Base-by-base conservation (phyloP, 2,113 vertebrate species). In the Melanotaenia duboulayi region DNA sequence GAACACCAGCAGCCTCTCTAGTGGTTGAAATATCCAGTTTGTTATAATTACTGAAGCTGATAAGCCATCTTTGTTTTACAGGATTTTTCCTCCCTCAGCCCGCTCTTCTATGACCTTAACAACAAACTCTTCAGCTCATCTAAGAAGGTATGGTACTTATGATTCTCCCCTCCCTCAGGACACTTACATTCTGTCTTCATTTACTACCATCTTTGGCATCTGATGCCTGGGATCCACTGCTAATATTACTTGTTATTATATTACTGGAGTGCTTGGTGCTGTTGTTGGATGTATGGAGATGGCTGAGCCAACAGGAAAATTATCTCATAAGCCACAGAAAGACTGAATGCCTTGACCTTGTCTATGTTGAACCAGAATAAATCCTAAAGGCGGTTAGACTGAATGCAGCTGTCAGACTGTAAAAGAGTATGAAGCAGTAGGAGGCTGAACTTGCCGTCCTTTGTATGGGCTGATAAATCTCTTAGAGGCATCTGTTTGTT, bases 291-390 rank as follows among this genome's bases (percentile, higher is more conserved):
- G 51, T 68, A 49, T 61, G 65, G 59, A 82, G 77, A 76, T 46
- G 14, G 3, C 42, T 46, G 65, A 71, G 64, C 64, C 20, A 55
- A 65, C 52, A 60, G 51, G 76, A 80, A 65, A 85, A 85, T 76
- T 66, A 52, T 74, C 66, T 87, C 50, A 77, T 66, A 59, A 67
- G 78, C 75, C 42, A 23, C 63, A 83, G 72, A 68, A 79, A 73
- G 50, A 71, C 37, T 57, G 66, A 60, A 71, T 3, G 78, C 70
- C 75, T 87, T 87, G 87, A 88, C 91, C 91, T 92, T 90, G 82
- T 85, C 68, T 78, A 74, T 56, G 64, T 55, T 83, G 50, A 57
- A 69, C 77, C 42, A 60, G 44, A 8, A 74, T 74, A 64, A 28
- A 78, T 78, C 70, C 78, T 63, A 1, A 49, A 77, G 84, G 81